phyloP scores from a whole-genome alignment of 2,797 vertebrate genomes.

The Apogon talboti region DNA sequence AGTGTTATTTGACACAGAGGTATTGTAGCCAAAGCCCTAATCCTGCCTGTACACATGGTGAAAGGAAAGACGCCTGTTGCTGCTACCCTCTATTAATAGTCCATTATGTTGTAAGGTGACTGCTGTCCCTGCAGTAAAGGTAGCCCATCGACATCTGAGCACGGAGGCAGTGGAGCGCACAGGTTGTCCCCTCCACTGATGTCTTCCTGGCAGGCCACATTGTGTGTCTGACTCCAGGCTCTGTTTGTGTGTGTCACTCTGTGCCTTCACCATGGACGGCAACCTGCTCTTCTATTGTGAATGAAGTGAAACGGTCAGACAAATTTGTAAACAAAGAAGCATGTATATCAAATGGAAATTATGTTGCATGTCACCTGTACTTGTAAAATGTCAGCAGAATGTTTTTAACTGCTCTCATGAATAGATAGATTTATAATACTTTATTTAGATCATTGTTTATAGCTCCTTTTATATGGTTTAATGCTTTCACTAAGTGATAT shows the following conservation, averaged over 20 bases:
- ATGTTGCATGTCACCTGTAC: not conserved
- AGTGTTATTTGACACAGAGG: conserved; percentile 55
- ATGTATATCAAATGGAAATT: conserved; percentile 25
- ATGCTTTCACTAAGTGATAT: not conserved
- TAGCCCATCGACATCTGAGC: conserved; percentile 70
- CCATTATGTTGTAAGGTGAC: conserved; percentile 77
- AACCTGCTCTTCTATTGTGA: conserved; percentile 30
- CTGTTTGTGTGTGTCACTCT: conserved; percentile 48
- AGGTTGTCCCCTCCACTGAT: conserved; percentile 42
- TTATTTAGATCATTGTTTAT: not conserved
- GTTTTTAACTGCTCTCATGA: not conserved
- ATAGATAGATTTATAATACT: too few species aligned
- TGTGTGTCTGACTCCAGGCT: conserved; percentile 55
- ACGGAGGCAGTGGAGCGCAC: conserved; percentile 43
- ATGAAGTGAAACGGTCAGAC: conserved; percentile 32
- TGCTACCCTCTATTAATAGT: conserved; percentile 75
- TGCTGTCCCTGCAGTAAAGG: conserved; percentile 67
- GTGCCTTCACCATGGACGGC: conserved; percentile 14
- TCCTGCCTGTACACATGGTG: conserved; percentile 32
- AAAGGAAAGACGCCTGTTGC: conserved; percentile 71
- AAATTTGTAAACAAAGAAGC: conserved; percentile 17
- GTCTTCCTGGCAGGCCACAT: conserved; percentile 54
- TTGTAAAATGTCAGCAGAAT: not conserved
- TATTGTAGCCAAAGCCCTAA: conserved; percentile 21
- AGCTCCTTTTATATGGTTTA: not conserved